Percentiles rank a stretch among this genome's conserved stretches.
Evolutionary conservation across 2,113 vertebrate species (phyloP).

Genomic region (Aptenodytes patagonicus): DNA sequence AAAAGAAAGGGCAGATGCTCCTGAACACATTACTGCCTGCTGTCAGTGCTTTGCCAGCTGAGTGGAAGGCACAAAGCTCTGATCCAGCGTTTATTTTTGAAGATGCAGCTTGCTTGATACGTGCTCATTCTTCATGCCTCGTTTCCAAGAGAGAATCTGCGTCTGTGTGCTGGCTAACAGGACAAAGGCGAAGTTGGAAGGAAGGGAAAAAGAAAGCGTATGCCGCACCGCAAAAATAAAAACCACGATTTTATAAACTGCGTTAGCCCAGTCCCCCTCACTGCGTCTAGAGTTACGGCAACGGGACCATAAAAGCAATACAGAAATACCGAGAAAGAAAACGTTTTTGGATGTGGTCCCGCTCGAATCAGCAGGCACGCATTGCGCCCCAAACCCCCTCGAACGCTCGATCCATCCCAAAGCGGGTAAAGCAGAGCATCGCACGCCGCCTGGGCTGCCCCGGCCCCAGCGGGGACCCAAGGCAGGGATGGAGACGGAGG

Average conservation of each 20-base stretch:
- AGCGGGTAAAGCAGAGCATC: not conserved
- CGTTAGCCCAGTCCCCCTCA: not conserved
- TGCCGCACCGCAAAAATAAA: not conserved
- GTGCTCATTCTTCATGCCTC: not conserved
- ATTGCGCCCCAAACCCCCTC: not conserved
- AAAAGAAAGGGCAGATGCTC: slow-evolving; percentile 30
- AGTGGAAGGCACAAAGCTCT: slow-evolving; percentile 9
- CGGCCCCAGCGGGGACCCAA: not conserved
- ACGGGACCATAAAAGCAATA: accelerated
- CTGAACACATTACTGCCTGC: not conserved
- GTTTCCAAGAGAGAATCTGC: not conserved
- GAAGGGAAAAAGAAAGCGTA: not conserved
- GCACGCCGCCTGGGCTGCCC: not conserved
- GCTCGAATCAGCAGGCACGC: accelerated
- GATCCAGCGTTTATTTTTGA: not conserved
- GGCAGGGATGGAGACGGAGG: not conserved
- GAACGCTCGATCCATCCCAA: not conserved
- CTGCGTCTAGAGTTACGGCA: not conserved
- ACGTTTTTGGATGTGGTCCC: not conserved
- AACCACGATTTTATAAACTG: not conserved
- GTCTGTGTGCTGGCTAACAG: not conserved
- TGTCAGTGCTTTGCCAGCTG: slow-evolving; percentile 8
- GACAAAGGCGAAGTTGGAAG: not conserved
- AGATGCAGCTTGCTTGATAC: not conserved
- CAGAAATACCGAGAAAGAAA: not conserved